Evolutionary conservation across 2,113 vertebrate genomes (phyloP).

Genomic region (Perca schrenkii): DNA sequence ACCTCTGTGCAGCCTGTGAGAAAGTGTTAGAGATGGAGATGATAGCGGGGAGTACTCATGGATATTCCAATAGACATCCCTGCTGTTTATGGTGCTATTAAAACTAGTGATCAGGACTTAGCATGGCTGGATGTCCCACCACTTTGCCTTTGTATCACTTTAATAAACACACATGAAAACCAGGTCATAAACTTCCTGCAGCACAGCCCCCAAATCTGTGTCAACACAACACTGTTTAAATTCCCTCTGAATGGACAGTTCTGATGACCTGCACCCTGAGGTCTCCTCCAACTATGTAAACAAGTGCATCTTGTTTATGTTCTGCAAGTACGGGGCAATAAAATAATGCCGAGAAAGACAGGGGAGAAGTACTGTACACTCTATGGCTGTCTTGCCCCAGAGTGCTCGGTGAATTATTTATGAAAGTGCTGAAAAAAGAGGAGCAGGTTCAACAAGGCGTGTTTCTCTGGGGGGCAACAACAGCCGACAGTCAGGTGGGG

Average conservation of each 20-base stretch:
- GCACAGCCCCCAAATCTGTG: neutral
- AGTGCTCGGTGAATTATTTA: constrained; percentile 81
- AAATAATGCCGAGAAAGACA: constrained; percentile 55
- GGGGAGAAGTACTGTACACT: constrained; percentile 32
- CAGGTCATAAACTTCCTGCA: neutral
- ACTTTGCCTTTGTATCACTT: neutral
- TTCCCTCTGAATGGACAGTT: constrained; percentile 15
- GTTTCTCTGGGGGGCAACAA: constrained; percentile 70
- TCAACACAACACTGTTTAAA: neutral
- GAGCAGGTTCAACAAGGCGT: constrained; percentile 72
- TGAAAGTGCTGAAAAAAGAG: constrained; percentile 81
- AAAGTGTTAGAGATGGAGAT: constrained; percentile 1
- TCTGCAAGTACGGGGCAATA: constrained; percentile 53
- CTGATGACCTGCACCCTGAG: constrained; percentile 38
- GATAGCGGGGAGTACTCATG: constrained; percentile 1
- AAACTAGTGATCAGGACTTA: neutral
- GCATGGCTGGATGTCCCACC: neutral
- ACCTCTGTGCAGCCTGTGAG: constrained; percentile 21
- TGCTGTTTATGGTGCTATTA: neutral
- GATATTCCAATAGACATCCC: neutral
- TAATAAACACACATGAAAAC: neutral
- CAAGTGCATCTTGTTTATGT: constrained; percentile 39
- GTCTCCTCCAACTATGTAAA: constrained; percentile 48
- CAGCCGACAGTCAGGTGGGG: constrained; percentile 68
- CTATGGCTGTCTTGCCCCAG: constrained; percentile 58